Base-by-base conservation (phyloP, 1,140 invertebrate species). In the Drosophila burlai region DNA sequence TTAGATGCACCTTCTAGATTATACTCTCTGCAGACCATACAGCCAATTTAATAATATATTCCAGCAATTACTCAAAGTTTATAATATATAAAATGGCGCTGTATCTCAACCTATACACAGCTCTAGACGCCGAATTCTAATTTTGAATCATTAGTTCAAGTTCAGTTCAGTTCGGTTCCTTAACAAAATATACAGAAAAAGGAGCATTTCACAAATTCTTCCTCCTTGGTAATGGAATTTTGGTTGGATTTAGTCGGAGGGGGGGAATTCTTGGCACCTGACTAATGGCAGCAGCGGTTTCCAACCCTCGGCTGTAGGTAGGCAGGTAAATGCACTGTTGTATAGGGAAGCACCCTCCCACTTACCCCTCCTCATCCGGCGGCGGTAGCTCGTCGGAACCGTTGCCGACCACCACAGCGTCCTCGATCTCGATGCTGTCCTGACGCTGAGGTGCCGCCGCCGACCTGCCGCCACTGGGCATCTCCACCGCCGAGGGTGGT, bases 381-480 rank as follows among this genome's bases (percentile, higher is more conserved):
- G 81, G 80, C 11, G 90, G 91, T n/a, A 93, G 59, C 42, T 93
- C 92, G 31, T 93, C 92, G 40, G 93, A 93, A 2, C 83, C 71
- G 80, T 92, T 75, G 83, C 85, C 76, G 29, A 77, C 76, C 34
- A 77, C 74, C 15, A 74, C 74, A 6, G 72, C 68, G 81, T 93
- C 74, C 92, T 93, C 83, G 80, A 92, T 83, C 65, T 92, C 85
- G 93, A 94, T 62, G 93, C 94, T 68, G 80, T 93, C 66, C 91
- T 94, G 92, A 4, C 80, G 62, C 73, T 50, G 69, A 21, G 29
- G 2, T 38, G 87, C 24, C 13, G 87, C 24, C 15, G 63, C 46
- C 9, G 42, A 45, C 63, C 93, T 45, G 76, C 93, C 31, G 85
- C 80, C 85, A 87, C 89, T 24, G 92, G 91, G 57, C 77, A 93